Base-by-base conservation (phyloP, 2,113 vertebrate genomes). In the Prolemur simus region DNA sequence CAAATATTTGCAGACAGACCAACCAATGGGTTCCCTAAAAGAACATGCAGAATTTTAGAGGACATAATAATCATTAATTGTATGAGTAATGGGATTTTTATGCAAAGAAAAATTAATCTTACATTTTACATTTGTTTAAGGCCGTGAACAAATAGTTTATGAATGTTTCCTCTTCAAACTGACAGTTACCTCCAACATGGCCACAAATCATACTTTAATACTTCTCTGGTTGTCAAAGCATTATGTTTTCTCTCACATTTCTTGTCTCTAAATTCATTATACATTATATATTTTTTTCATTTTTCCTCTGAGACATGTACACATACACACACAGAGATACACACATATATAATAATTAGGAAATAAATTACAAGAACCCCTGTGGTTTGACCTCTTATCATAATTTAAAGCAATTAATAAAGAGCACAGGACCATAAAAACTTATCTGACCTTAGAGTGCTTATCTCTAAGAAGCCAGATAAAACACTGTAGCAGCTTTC, bases 341-440 rank as follows among this genome's bases (percentile, higher is more conserved):
- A 68, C 17, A 63, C 56, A 66, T 23, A 87, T 27, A 58, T 8
- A 87, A 56, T 93, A 71, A 87, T 93, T 60, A 77, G 47, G 25
- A 96, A 94, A 86, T 90, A 74, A 94, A 95, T 97, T 80, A 91
- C 45, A 94, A 90, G 17, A 7, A 80, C 2, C 21, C 17, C 42
- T 64, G 64, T 78, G 42, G 68, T 92, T 74, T 96, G 81, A 68
- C 20, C 78, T 91, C 42, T 82, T 96, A 69, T 95, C 54, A 92
- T 92, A 87, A 97, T 92, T 93, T 96, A 92, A 95, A 96, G 69
- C 56, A 95, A 87, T 88, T 97, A 95, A 92, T 91, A 86, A 90
- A 69, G 54, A 95, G 37, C 37, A 91, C 58, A 94, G 47, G 60
- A 90, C 32, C 52, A 94, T 80, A 90, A 84, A 88, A 73, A 49